Evolutionary conservation across 2,888 invertebrate genomes (phyloP), one percentile per base, ranked within the genome.

Genomic region (Drosophila longiperda): DNA sequence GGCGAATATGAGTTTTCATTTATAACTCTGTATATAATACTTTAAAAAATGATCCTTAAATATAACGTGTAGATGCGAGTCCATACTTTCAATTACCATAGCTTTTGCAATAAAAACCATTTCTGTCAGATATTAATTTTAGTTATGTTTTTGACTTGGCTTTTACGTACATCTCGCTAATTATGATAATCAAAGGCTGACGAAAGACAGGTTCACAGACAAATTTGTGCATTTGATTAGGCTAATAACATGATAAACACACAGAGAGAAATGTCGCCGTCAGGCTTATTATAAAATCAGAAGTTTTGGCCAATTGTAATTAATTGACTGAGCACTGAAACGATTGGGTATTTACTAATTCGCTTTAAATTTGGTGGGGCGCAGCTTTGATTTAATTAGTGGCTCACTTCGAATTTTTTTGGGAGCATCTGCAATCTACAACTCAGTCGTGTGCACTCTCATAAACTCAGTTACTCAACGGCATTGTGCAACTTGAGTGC

Each of bases 341-440:
- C 49, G 26, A 9, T 49, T 45, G 17, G 58, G 3, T 2, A 20
- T 15, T 34, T 6, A 20, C 48, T 81, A 48, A 67, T 70, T 73
- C 48, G 62, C 42, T 52, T 52, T 17, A 42, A 59, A 53, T n/a
- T 57, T 33, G 42, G 53, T 36, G 49, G 20, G 67, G 78, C 67
- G 45, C 59, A 62, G 70, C 61, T 55, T 54, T 72, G 72, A 88
- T 83, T 87, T 81, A 78, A 68, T 69, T 75, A 83, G 84, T 71
- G 55, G 71, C 45, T 54, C 64, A 36, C 52, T 42, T 54, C 57
- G 40, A 65, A 58, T 65, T 69, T 60, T 26, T 61, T 42, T 50
- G 53, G 15, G 15, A 17, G 53, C 53, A 66, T 5, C 32, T 15
- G 1, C 42, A 36, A 40, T 12, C 45, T 12, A 2, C 38, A n/a